Base-by-base conservation (phyloP, 2,797 vertebrate genomes). In the Cirrhinus mrigala region DNA sequence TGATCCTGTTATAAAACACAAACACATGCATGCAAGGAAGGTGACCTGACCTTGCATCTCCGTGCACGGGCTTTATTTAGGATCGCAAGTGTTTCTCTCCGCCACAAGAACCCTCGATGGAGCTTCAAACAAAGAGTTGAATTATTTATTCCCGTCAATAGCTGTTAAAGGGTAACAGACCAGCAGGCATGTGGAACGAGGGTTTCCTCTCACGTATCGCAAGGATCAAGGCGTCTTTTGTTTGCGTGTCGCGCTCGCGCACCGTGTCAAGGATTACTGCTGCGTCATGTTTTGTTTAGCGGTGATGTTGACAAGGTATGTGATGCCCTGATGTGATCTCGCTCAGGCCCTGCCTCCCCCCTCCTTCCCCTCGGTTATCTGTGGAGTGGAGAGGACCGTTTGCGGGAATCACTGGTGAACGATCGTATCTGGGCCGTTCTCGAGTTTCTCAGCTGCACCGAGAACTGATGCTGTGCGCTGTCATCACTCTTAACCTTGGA, bases 391-490 rank as follows among this genome's bases (percentile, higher is more conserved):
- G 90, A 88, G 89, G 90, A 92, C 92, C 91, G 90, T 94, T 95
- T 95, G 94, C 94, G 93, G 94, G 94, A 96, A 96, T 94, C 92
- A 94, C 92, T 92, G 93, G 91, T 89, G 90, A 90, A 89, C 91
- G 91, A 89, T 93, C 73, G 81, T 95, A 95, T 95, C 94, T 93
- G 87, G 89, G 70, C 92, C 89, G 80, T 91, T 94, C 94, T 96
- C 95, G 90, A 88, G 91, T 96, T 96, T 94, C 95, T 87, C 91
- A 91, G 90, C 89, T 90, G 91, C 90, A 90, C 87, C 71, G 89
- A 54, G 83, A 92, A 85, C 90, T 85, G 89, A 92, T 90, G 90
- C 90, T 86, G 88, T 91, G 90, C 87, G 86, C 91, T 92, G 92
- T 93, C 92, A 92, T 94, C 94, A 92, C 91, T 91, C 88, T 90